A percentile compares a stretch with the other conserved stretches of the same genome.
Conservation (phyloP, 2,797 vertebrate species). For the Gymnoscopelus braueri region DNA sequence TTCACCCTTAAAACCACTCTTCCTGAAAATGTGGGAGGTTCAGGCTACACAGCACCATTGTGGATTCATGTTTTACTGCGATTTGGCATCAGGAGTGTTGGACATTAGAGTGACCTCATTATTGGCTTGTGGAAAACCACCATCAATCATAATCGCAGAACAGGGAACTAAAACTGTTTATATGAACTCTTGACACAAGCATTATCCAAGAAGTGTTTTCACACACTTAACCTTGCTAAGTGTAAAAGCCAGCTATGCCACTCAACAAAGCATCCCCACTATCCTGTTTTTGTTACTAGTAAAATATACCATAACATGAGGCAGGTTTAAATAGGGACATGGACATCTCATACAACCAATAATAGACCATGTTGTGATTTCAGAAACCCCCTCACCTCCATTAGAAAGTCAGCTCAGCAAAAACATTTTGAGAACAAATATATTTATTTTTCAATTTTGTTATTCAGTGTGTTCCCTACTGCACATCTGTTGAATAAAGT, state of each 20-base stretch:
- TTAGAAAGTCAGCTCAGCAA: neutral
- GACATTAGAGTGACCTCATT: conserved; percentile 11
- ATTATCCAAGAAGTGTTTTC: conserved; percentile 44
- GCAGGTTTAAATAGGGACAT: conserved; percentile 1
- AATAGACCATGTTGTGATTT: neutral
- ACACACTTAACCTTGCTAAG: conserved; percentile 17
- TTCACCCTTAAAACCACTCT: conserved; percentile 63
- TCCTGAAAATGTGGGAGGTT: conserved; percentile 48
- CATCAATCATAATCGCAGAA: conserved; percentile 41
- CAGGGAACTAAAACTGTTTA: conserved; percentile 33
- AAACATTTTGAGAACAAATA: neutral
- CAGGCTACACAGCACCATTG: conserved; percentile 35
- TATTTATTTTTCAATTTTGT: too few relatives aligned
- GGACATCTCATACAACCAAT: neutral
- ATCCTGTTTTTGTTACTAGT: conserved; percentile 10
- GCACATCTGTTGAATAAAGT: too few relatives aligned
- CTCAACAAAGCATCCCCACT: neutral
- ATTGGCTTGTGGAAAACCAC: conserved; percentile 45
- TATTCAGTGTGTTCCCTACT: too few relatives aligned
- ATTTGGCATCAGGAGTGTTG: conserved; percentile 22
- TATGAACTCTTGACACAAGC: conserved; percentile 22
- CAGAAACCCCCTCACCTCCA: neutral
- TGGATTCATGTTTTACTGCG: conserved; percentile 39
- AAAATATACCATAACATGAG: conserved; percentile 9
- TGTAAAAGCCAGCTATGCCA: conserved; percentile 1